phyloP scores from a whole-genome alignment of 1,140 invertebrate species.

The Drosophila eugracilis region DNA sequence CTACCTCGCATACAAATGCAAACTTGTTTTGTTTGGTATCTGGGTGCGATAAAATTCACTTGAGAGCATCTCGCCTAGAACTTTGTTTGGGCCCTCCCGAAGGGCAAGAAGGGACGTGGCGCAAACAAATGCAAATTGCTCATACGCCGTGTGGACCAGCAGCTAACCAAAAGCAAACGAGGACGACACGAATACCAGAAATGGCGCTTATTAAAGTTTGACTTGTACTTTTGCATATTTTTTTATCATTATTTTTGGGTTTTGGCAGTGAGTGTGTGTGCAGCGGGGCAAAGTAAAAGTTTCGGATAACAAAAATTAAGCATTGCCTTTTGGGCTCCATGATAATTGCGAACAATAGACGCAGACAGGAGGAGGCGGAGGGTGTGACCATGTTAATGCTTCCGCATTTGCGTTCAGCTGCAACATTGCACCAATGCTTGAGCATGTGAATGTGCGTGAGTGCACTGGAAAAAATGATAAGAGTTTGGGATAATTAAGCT shows the following conservation, averaged over 20 bases:
- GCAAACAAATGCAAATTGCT: conserved; percentile 66
- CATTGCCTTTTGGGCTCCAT: conserved; percentile 67
- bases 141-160: conserved; percentile 63
- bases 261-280: conserved; percentile 9
- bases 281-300: conserved; percentile 60
- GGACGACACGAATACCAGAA: conserved; percentile 47
- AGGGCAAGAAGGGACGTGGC: conserved; percentile 21
- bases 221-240: conserved; percentile 59
- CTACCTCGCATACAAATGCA: conserved; percentile 31
- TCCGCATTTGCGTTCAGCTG: conserved; percentile 68
- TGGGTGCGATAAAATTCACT: conserved; percentile 55
- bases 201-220: conserved; percentile 77
- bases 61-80: conserved; percentile 41
- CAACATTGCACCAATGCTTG: conserved; percentile 44
- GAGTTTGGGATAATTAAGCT: not conserved
- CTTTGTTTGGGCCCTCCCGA: conserved; percentile 36
- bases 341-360: conserved; percentile 80
- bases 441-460: conserved; percentile 11
- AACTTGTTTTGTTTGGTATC: conserved; percentile 42
- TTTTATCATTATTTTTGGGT: conserved; percentile 20
- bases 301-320: conserved; percentile 76
- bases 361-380: conserved; percentile 17
- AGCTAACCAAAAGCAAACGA: conserved; percentile 26
- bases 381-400: conserved; percentile 58
- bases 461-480: not conserved